A percentile compares a stretch with the other conserved stretches of the same genome.
Evolutionary conservation across 2,888 invertebrate genomes (phyloP).

Genomic region (Plagodis pulveraria): DNA sequence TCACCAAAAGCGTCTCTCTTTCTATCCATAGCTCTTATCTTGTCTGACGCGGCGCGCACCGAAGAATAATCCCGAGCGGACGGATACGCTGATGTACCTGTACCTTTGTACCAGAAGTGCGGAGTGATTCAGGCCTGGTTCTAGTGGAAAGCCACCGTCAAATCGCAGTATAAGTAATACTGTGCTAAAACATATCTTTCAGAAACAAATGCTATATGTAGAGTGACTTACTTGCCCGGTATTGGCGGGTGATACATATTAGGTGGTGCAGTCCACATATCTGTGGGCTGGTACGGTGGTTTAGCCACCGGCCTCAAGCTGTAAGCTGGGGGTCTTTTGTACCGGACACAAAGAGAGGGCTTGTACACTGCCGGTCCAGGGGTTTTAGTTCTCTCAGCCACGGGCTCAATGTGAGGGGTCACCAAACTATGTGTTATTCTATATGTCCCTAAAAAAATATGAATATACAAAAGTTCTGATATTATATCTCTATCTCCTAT

Average conservation of each 20-base stretch:
- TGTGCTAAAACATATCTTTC: no score
- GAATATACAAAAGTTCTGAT: background rate
- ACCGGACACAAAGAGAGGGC: slow-evolving; percentile 38
- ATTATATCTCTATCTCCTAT: no score
- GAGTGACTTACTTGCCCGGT: slow-evolving; percentile 49
- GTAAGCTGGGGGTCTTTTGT: slow-evolving; percentile 62
- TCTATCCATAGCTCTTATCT: no score
- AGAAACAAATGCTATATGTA: background rate
- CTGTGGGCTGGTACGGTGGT: slow-evolving; percentile 58
- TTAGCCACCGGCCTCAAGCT: slow-evolving; percentile 52
- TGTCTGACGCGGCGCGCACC: no score
- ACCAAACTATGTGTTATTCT: slow-evolving; percentile 55
- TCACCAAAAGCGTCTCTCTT: no score
- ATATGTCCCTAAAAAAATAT: slow-evolving; percentile 16
- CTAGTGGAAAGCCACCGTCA: no score
- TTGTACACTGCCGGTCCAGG: slow-evolving; percentile 65
- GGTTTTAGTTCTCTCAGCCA: slow-evolving; percentile 38
- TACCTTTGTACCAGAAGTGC: no score
- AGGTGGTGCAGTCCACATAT: slow-evolving; percentile 71
- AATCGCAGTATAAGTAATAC: no score
- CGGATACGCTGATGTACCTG: no score
- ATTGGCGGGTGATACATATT: slow-evolving; percentile 71
- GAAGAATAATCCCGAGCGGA: no score
- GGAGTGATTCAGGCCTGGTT: no score
- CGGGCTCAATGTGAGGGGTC: slow-evolving; percentile 46